Evolutionary conservation across 2,113 vertebrate genomes (phyloP).

Genomic region (Embiotoca jacksoni): DNA sequence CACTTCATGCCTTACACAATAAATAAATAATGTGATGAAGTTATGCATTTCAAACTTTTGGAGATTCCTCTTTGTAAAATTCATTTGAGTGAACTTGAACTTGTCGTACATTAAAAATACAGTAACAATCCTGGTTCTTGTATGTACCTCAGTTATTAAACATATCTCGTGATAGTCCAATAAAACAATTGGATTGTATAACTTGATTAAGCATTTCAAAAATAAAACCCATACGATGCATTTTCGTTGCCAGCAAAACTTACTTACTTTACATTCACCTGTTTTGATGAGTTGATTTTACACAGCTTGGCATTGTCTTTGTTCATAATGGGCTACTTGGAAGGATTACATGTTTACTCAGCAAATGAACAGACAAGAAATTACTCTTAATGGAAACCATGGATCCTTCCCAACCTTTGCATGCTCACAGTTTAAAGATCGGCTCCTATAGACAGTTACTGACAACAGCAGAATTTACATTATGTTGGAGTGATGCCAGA

Average conservation of each 20-base stretch:
- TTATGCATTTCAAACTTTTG: no score
- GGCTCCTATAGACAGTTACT: conserved; percentile 45
- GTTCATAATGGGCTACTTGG: conserved; percentile 73
- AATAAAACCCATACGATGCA: conserved; percentile 42
- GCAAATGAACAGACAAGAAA: conserved; percentile 76
- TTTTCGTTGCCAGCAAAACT: conserved; percentile 41
- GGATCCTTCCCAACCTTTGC: conserved; percentile 73
- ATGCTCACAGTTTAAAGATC: conserved; percentile 56
- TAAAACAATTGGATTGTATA: conserved; percentile 12
- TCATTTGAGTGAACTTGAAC: no score
- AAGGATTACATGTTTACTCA: conserved; percentile 79
- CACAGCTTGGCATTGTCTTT: conserved; percentile 66
- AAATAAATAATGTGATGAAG: no score
- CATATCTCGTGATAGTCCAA: not conserved
- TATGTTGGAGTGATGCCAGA: conserved; percentile 49
- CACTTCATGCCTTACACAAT: not conserved
- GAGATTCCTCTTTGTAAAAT: no score
- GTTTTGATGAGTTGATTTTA: conserved; percentile 74
- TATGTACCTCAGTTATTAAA: not conserved
- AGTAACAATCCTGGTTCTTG: no score
- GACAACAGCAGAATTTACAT: conserved; percentile 67
- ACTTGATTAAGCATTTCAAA: conserved; percentile 27
- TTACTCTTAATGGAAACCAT: conserved; percentile 80
- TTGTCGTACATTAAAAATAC: no score
- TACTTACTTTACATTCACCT: conserved; percentile 48